Evolutionary conservation across 1,140 invertebrate species (phyloP), one percentile per base, ranked within the genome.

Genomic region (Drosophila elegans): DNA sequence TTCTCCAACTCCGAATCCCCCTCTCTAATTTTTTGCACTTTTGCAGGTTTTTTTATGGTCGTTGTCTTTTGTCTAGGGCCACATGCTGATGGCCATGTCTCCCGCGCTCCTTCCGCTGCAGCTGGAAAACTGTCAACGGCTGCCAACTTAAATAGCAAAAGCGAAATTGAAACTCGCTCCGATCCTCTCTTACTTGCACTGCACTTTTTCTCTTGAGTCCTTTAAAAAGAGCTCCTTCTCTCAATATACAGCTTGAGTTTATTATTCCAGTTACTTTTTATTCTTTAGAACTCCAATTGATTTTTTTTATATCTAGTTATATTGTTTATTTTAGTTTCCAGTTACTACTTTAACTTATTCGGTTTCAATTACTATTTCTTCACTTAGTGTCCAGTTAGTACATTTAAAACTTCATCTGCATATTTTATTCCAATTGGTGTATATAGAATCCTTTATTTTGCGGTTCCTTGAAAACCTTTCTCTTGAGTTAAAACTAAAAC

Each of bases 51-150:
- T 67, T 44, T 53, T 34, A 41, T 64, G 25, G 56, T 57, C 76
- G 59, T 60, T 56, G 41, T 32, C 60, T 38, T 32, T 39, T 74
- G 78, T 45, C 74, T 86, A 74, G 72, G 60, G 57, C 83, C 78
- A 75, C 82, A 86, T 86, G 68, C 78, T 81, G 82, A 64, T 57
- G 64, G 62, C 60, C 51, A 38, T 27, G n/a, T 42, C 60, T 21
- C 21, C 21, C 42, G 32, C 53, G 32, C 53, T 27, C 27, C 57
- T 1, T 49, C 51, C 55, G 54, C 48, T 63, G 69, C 51, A 55
- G 45, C 53, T 51, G 44, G 12, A 54, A 54, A 63, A 63, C 63
- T 66, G 63, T 66, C 63, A 66, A 66, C 64, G 36, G 45, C 46
- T 51, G 62, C 34, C 62, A 68, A 21, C 55, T 9, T 12, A 38